These are phyloP conservation scores for Actenoides hombroni DNA, from an alignment of 2,113 vertebrate species.

Conservation along the genomic window DNA sequence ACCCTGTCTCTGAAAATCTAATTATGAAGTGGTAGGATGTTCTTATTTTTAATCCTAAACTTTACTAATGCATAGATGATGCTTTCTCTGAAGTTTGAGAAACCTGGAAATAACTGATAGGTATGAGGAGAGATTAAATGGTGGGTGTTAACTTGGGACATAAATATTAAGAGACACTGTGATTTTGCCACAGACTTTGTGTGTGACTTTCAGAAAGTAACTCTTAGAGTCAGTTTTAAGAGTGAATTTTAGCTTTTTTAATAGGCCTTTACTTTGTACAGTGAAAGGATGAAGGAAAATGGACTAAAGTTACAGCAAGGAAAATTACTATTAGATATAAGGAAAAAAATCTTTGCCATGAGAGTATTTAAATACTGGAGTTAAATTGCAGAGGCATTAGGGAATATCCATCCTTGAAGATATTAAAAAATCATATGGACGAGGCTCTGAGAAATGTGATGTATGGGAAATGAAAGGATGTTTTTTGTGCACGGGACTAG, in stretches of 20 bases:
- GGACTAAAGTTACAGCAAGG: background rate
- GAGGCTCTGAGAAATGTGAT: background rate
- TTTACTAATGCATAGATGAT: background rate
- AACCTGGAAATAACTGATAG: background rate
- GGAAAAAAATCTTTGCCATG: fast-evolving
- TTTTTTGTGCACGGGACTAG: fast-evolving
- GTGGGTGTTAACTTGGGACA: background rate
- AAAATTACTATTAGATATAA: background rate
- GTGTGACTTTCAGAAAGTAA: background rate
- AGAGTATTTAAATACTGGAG: background rate
- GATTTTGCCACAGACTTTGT: background rate
- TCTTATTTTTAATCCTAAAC: background rate
- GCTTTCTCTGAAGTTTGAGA: background rate
- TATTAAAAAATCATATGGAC: background rate
- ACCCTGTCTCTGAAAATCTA: background rate
- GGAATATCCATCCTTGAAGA: background rate
- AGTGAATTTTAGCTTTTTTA: background rate
- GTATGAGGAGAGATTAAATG: background rate
- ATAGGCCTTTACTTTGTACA: background rate
- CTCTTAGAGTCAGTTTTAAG: background rate
- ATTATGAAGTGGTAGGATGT: background rate
- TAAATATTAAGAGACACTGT: background rate
- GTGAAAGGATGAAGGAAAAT: background rate
- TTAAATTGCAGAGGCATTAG: background rate
- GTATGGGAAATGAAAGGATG: background rate